Conservation (phyloP, 2,888 invertebrate genomes). For the Trichogramma dendrolimi region DNA sequence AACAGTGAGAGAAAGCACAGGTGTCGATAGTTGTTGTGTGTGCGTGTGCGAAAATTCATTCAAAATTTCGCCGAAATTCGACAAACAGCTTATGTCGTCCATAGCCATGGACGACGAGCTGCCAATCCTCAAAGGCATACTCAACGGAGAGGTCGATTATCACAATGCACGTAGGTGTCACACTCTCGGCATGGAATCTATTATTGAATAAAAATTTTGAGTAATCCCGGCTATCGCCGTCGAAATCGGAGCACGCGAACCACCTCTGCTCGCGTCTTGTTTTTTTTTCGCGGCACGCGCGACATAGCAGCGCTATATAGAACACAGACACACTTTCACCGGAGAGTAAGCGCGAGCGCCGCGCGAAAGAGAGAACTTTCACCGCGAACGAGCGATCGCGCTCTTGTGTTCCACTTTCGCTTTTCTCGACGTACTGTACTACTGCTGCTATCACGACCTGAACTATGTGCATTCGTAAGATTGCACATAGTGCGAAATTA, state of each 20-base stretch:
- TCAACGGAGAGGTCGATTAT: constrained; percentile 85
- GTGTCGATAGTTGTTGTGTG: neutral
- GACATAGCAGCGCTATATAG: constrained; percentile 20
- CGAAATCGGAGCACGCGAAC: constrained; percentile 33
- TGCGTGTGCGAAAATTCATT: constrained; percentile 1
- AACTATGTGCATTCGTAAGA: no score
- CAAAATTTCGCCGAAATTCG: constrained; percentile 28
- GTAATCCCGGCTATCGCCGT: neutral
- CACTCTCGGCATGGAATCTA: constrained; percentile 3
- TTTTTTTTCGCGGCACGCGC: constrained; percentile 18
- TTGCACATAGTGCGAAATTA: no score
- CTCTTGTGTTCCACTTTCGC: no score
- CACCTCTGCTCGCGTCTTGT: neutral
- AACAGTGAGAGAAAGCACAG: neutral
- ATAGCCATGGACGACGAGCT: constrained; percentile 80
- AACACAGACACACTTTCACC: neutral
- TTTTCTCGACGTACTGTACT: no score
- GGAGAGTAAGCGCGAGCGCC: no score
- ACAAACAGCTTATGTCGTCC: constrained; percentile 23
- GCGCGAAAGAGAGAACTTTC: no score
- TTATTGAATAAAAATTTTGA: constrained; percentile 32
- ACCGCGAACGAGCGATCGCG: no score
- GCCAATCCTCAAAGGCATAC: constrained; percentile 85
- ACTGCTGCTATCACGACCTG: no score
- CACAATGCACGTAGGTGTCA: constrained; percentile 88